Conservation (phyloP, 2,797 vertebrate genomes). For the Nothura maculosa region DNA sequence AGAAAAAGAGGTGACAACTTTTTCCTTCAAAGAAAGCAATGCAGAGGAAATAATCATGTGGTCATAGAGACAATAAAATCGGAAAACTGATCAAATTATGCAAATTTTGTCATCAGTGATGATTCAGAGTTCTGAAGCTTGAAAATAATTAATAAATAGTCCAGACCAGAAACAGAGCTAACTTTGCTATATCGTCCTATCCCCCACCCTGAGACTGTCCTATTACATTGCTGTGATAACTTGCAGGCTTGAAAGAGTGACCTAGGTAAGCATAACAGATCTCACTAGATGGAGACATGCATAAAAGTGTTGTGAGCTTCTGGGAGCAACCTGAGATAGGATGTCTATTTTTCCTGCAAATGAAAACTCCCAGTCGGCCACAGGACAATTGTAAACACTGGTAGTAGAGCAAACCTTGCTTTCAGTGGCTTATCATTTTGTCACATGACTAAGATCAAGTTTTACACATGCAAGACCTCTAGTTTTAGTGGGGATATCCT, state of each 20-base stretch:
- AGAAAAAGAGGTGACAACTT: slow-evolving; percentile 9
- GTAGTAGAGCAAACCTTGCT: neutral
- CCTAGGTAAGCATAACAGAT: neutral
- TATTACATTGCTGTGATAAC: neutral
- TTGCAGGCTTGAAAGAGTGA: fast-evolving
- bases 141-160: neutral
- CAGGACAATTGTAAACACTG: neutral
- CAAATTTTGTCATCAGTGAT: neutral
- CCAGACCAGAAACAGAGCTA: neutral
- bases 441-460: neutral
- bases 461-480: neutral
- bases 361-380: neutral
- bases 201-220: neutral
- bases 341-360: neutral
- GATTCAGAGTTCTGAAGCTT: neutral
- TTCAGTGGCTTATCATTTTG: neutral
- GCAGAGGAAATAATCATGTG: slow-evolving; percentile 51
- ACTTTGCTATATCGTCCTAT: neutral
- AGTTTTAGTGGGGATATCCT: neutral
- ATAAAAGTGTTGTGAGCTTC: neutral
- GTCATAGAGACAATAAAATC: slow-evolving; percentile 13
- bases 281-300: neutral
- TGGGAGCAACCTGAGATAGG: neutral
- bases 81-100: neutral
- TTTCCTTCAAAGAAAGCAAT: slow-evolving; percentile 13